phyloP scores from a whole-genome alignment of 2,113 vertebrate genomes.

The Octodon degus region DNA sequence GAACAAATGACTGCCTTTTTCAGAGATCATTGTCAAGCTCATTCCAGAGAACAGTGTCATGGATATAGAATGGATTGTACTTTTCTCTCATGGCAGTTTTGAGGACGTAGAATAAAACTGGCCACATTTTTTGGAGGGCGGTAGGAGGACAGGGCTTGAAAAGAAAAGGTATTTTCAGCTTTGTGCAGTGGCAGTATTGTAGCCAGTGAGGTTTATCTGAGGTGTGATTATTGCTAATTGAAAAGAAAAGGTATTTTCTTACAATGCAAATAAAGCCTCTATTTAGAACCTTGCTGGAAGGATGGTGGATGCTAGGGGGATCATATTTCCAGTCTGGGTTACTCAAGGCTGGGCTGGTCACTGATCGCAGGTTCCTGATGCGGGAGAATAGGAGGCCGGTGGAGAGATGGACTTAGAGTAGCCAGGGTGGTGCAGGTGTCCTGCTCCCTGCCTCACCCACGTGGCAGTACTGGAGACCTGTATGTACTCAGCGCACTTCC shows the following conservation, averaged over 20 bases:
- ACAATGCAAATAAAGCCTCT: not conserved
- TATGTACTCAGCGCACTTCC: not conserved
- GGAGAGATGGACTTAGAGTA: not conserved
- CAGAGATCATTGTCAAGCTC: not conserved
- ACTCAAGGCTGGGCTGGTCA: not conserved
- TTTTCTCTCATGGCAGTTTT: not conserved
- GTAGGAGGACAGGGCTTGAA: not conserved
- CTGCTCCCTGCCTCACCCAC: not conserved
- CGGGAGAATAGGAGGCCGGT: not conserved
- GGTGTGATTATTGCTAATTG: not conserved
- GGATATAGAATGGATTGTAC: not conserved
- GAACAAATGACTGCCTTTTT: not conserved
- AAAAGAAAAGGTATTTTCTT: not conserved
- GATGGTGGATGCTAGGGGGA: not conserved
- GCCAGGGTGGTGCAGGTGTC: not conserved
- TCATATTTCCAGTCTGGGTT: not conserved
- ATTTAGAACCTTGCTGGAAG: not conserved
- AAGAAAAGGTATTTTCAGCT: not conserved
- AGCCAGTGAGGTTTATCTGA: too few relatives aligned
- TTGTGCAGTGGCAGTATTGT: too few relatives aligned
- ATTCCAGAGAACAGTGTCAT: not conserved
- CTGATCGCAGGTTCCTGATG: not conserved
- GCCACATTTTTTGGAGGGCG: not conserved
- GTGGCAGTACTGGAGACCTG: not conserved
- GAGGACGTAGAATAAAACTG: not conserved